Evolutionary conservation across 2,888 invertebrate genomes (phyloP), one percentile per base, ranked within the genome.

Genomic region (Drosophila falleni): DNA sequence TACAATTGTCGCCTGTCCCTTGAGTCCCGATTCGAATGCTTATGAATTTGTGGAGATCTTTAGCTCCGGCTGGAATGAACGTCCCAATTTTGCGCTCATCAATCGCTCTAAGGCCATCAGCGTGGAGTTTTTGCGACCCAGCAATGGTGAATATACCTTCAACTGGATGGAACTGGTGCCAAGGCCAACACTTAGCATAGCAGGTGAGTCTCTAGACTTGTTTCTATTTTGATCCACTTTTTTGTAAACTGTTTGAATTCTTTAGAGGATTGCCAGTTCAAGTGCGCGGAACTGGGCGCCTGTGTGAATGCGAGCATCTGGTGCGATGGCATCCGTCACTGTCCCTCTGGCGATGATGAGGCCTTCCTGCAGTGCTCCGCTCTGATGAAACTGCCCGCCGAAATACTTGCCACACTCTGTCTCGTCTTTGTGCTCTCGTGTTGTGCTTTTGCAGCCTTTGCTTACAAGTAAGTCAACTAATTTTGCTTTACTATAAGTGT

Each of bases 101-200:
- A 93, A 94, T 16, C 94, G 94, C 3, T 94, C 94, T 11, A 94
- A 96, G 70, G 95, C 95, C 31, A 94, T 97, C 35, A 95, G 96
- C 59, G 95, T 97, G 0, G 97, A 97, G 89, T 96, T 97, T 83
- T 93, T 97, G 72, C 95, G 96, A 41, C 94, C 95, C 60, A 97
- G 97, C 86, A 94, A 94, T 56, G 96, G 95, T 23, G 94, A 95
- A 9, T 97, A 97, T 91, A 94, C 94, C 50, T 94, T 97, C 50
- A 95, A 96, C 69, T 97, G 97, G 97, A 94, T 97, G 91, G 97
- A 97, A 93, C 94, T 97, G 88, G 95, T 96, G 71, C 95, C 93
- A 58, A 89, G 92, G 67, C 92, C 93, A 69, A 91, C 91, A 44
- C 85, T 95, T 41, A 92, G 92, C 77, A 90, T 93, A 86, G 91